Percentiles rank a stretch among this genome's conserved stretches.
phyloP scores from a whole-genome alignment of 2,113 vertebrate genomes.

The Garra rufa region DNA sequence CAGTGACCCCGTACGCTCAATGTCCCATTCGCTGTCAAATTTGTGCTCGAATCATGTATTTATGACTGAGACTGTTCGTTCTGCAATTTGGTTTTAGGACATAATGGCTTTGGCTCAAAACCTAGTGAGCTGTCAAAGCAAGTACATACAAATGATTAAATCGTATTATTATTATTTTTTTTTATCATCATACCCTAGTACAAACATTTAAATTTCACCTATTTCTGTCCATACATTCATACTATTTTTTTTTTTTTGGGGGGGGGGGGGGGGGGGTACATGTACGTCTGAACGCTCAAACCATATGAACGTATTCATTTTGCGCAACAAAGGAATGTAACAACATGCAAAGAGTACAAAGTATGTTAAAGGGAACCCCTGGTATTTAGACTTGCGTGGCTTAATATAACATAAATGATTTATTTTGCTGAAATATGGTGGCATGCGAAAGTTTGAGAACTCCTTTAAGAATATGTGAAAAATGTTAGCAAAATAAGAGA shows the following conservation, averaged over 20 bases:
- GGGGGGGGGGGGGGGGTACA: too few relatives aligned
- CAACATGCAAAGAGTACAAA: too few relatives aligned
- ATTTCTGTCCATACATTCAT: not conserved
- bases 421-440: too few relatives aligned
- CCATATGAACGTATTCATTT: not conserved
- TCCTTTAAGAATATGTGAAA: too few relatives aligned
- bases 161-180: too few relatives aligned
- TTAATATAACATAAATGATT: too few relatives aligned
- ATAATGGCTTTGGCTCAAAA: not conserved
- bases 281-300: not conserved
- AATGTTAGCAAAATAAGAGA: too few relatives aligned
- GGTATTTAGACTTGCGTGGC: too few relatives aligned
- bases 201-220: not conserved
- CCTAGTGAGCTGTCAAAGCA: not conserved
- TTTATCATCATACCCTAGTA: not conserved
- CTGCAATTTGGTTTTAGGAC: not conserved
- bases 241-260: too few relatives aligned
- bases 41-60: not conserved
- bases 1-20: not conserved
- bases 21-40: conserved; percentile 4
- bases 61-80: not conserved
- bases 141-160: not conserved
- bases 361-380: too few relatives aligned
- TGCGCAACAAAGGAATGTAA: too few relatives aligned
- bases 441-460: too few relatives aligned